These are phyloP conservation scores for Apamea monoglypha DNA, from an alignment of 2,888 invertebrate genomes.

Conservation along the genomic window DNA sequence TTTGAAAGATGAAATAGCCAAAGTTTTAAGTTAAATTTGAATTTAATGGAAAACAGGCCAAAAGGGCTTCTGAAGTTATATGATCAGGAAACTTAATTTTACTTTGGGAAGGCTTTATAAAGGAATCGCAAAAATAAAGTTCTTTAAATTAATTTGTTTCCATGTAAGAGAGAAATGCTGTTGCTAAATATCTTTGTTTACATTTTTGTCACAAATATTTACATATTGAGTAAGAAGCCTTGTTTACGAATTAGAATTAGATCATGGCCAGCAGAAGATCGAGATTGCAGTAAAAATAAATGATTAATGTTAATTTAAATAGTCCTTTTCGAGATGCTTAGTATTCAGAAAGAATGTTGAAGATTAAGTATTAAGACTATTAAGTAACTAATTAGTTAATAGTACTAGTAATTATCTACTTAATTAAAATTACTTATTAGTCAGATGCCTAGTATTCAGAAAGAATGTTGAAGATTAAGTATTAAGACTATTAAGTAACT, in stretches of 20 bases:
- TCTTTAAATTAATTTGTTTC: not conserved
- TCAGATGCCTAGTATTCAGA: not conserved
- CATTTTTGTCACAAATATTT: not conserved
- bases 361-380: not conserved
- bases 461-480: not conserved
- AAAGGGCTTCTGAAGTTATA: not conserved
- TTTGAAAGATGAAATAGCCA: not conserved
- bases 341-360: not conserved
- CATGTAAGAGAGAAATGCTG: not conserved
- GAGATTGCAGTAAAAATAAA: not conserved
- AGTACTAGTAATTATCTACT: too few species aligned
- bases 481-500: not conserved
- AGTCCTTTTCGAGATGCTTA: not conserved
- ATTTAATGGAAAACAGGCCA: not conserved
- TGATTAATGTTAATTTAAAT: not conserved
- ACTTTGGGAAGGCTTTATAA: not conserved
- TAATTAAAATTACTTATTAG: too few species aligned
- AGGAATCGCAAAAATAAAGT: not conserved
- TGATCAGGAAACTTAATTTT: not conserved
- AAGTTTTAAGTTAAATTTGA: not conserved
- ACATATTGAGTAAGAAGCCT: slow-evolving; percentile 3
- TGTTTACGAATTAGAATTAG: slow-evolving; percentile 15
- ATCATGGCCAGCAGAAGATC: slow-evolving; percentile 8
- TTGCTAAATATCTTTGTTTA: not conserved
- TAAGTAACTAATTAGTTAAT: not conserved